Conservation (phyloP, 2,797 vertebrate genomes). For the Arnoldichthys spilopterus region DNA sequence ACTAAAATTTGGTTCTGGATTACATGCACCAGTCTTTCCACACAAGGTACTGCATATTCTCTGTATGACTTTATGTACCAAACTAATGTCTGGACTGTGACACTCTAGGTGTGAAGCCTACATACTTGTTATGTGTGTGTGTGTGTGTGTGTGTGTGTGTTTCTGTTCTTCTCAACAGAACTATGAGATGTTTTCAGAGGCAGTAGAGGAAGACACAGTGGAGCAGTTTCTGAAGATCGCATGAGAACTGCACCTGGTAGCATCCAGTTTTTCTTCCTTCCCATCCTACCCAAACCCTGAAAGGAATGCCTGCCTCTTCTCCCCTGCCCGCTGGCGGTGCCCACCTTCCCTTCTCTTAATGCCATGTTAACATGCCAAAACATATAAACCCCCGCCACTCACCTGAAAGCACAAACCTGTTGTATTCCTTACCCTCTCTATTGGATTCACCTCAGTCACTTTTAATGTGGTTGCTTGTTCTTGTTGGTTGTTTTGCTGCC, state of each 20-base stretch:
- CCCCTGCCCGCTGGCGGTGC: slow-evolving; percentile 57
- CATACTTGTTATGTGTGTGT: no score
- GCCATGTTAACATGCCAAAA: slow-evolving; percentile 79
- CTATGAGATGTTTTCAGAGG: slow-evolving; percentile 89
- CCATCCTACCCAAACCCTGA: slow-evolving; percentile 16
- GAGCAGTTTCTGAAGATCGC: slow-evolving; percentile 91
- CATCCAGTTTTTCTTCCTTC: slow-evolving; percentile 26
- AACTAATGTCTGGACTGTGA: no score
- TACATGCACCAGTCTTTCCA: no score
- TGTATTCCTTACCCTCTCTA: slow-evolving; percentile 6
- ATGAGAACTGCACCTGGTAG: slow-evolving; percentile 69
- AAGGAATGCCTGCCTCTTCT: slow-evolving; percentile 49
- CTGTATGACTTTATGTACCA: no score
- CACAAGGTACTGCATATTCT: no score
- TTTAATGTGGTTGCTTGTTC: slow-evolving; percentile 48
- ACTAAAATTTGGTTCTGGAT: no score
- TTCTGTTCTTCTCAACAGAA: slow-evolving; percentile 75
- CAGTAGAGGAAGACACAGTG: slow-evolving; percentile 90
- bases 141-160: background rate
- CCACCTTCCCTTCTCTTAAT: slow-evolving; percentile 57
- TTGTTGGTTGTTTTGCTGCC: slow-evolving; percentile 34
- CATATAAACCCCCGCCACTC: background rate
- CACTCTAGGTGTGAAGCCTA: no score
- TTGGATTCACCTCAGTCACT: slow-evolving; percentile 44
- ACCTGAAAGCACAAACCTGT: slow-evolving; percentile 61